Conservation (phyloP, 2,797 vertebrate genomes). For the Gephyroberyx darwinii region DNA sequence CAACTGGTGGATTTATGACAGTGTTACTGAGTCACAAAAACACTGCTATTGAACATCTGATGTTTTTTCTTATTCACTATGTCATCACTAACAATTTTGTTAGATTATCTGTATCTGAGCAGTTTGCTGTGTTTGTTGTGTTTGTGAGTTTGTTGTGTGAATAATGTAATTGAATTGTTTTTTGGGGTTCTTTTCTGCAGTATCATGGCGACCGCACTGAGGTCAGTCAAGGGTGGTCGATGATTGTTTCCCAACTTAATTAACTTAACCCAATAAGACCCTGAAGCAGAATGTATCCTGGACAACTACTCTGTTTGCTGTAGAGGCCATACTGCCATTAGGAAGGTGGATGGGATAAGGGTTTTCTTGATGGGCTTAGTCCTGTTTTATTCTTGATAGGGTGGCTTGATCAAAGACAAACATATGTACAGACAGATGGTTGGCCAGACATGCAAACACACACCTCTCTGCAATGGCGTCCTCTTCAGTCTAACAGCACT, state of each 20-base stretch:
- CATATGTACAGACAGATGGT: slow-evolving; percentile 19
- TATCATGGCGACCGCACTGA: slow-evolving; percentile 35
- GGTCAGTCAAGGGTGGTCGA: slow-evolving; percentile 36
- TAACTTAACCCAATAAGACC: slow-evolving; percentile 48
- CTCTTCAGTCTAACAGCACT: slow-evolving; percentile 22
- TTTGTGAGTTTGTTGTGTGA: neutral
- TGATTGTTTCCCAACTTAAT: slow-evolving; percentile 54
- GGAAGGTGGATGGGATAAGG: slow-evolving; percentile 30
- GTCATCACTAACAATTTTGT: no score
- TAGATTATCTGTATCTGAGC: neutral
- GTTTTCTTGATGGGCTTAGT: slow-evolving; percentile 36
- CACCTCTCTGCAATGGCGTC: slow-evolving; percentile 42
- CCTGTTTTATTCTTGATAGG: slow-evolving; percentile 33
- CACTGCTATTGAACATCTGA: neutral
- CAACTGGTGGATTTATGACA: neutral
- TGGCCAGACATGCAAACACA: slow-evolving; percentile 11
- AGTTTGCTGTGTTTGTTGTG: no score
- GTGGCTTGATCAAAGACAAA: slow-evolving; percentile 42
- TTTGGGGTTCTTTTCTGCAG: slow-evolving; percentile 7
- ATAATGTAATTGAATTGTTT: slow-evolving; percentile 5
- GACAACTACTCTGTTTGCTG: slow-evolving; percentile 53
- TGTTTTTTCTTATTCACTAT: no score
- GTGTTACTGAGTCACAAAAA: neutral
- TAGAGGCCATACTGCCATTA: slow-evolving; percentile 23
- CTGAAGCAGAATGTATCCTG: slow-evolving; percentile 46